Base-by-base conservation (phyloP, 1,140 invertebrate genomes). In the Drosophila nebulosa region DNA sequence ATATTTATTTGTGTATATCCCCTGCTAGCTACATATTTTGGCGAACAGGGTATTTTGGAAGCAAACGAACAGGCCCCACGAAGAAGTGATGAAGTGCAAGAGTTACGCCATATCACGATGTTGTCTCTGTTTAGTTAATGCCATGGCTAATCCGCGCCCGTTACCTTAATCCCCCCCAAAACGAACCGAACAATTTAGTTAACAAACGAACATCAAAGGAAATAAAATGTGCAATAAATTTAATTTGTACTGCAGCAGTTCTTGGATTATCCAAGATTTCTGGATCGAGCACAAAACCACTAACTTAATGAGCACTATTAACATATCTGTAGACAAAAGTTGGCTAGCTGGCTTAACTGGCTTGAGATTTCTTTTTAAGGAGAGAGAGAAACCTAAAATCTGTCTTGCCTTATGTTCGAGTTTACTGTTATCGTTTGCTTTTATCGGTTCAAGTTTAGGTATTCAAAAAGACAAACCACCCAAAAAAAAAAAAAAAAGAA, bases 211-310 rank as follows among this genome's bases (percentile, higher is more conserved):
- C 83, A 88, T 88, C 83, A 88, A 88, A 88, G 79, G 77, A 88
- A 88, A 88, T 88, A 88, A 88, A 88, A 88, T 83, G 83, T 89
- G 84, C 78, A 89, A 89, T 88, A 88, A 88, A 88, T 88, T 86
- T 88, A 79, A 88, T 88, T 88, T 88, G 52, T 79, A 64, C 79
- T 71, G 63, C 71, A 66, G 60, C 70, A 66, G 18, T 59, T 58
- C 46, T 26, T 57, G 69, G 66, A 76, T 73, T 56, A 73, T 73
- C 63, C 67, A 69, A 67, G 64, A 58, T 67, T 46, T 39, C 59
- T 39, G 60, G 12, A 32, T 12, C 9, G 30, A 12, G 30, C 30
- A 12, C n/a, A n/a, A n/a, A 10, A 32, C 3, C 10, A 32, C 30
- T 32, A 32, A 32, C 30, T 32, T 10, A 32, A 12, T 32, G 30